These are phyloP conservation scores for Xenotilapia flavipinnis DNA, from an alignment of 2,113 vertebrate genomes.

Conservation along the genomic window DNA sequence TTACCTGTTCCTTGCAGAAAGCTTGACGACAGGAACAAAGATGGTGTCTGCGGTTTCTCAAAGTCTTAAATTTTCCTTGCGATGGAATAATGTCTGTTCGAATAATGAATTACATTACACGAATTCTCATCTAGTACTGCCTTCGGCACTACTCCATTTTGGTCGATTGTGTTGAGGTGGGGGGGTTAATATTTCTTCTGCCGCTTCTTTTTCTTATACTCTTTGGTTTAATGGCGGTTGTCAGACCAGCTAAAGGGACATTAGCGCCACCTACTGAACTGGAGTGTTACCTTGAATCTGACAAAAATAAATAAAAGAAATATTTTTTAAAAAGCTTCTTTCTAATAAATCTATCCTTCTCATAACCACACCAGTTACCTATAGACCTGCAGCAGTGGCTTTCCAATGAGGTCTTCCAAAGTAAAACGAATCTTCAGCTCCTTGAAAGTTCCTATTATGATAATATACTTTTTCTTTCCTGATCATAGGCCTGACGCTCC, in stretches of 20 bases:
- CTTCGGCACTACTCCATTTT: not conserved
- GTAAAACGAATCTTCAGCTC: not conserved
- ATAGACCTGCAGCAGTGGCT: not conserved
- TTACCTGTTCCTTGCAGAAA: conserved; percentile 4
- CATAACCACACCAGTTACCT: not conserved
- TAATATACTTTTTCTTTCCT: not conserved
- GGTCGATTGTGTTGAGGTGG: not conserved
- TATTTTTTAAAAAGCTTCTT: not conserved
- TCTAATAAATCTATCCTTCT: not conserved
- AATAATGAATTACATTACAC: not conserved
- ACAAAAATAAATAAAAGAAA: not conserved
- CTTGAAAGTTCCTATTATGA: not conserved
- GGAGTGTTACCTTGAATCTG: not conserved
- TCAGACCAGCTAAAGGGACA: not conserved
- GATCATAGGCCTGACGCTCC: rapidly evolving
- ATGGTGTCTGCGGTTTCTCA: not conserved
- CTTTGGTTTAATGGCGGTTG: not conserved
- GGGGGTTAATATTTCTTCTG: not conserved
- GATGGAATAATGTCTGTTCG: not conserved
- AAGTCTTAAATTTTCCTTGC: not conserved
- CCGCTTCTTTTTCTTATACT: not conserved
- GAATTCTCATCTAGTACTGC: not conserved
- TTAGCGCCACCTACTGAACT: not conserved
- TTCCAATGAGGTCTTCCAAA: not conserved
- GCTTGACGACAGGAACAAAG: not conserved